Base-by-base conservation (phyloP, 2,888 invertebrate species). In the Xanthia icteritia region DNA sequence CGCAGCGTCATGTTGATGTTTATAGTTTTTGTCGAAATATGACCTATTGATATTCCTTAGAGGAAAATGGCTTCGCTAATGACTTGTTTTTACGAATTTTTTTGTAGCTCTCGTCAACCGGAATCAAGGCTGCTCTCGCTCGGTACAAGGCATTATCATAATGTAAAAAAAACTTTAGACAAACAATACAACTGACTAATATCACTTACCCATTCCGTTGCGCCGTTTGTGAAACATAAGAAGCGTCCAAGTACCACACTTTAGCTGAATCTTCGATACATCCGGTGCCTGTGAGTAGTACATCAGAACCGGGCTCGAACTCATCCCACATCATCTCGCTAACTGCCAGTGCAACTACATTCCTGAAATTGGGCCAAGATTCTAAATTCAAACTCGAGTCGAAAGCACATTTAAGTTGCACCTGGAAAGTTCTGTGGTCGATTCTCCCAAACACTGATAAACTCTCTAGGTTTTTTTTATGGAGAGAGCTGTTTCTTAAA, bases 211-310 rank as follows among this genome's bases (percentile, higher is more conserved):
- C 94, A 82, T 94, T 93, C 73, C 90, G 92, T 76, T 94, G 93
- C 0, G 94, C 91, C 20, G 90, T 92, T 78, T 94, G 94, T 3
- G 95, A 90, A n/a, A 96, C 92, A 71, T 94, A 96, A 0, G 94
- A 91, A 0, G 95, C 92, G 48, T 95, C 95, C 11, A 97, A 83
- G 80, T 94, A 94, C 96, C 97, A 97, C 5, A 97, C 94, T 88
- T 97, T 97, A 65, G 94, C 95, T 0, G 93, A 93, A 76, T 95
- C 93, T 80, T 96, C 96, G 3, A 92, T 91, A 0, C 91, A 90
- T 0, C 94, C 96, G 0, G 96, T 95, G 13, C 96, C 96, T 0
- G 97, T 95, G 0, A 96, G 89, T 0, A 97, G 86, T 0, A 96
- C 95, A 60, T 96, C 96, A 0, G 94, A 91, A 0, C 95, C 94